Evolutionary conservation across 2,113 vertebrate genomes (phyloP).

Genomic region (Rhynchomys soricoides): DNA sequence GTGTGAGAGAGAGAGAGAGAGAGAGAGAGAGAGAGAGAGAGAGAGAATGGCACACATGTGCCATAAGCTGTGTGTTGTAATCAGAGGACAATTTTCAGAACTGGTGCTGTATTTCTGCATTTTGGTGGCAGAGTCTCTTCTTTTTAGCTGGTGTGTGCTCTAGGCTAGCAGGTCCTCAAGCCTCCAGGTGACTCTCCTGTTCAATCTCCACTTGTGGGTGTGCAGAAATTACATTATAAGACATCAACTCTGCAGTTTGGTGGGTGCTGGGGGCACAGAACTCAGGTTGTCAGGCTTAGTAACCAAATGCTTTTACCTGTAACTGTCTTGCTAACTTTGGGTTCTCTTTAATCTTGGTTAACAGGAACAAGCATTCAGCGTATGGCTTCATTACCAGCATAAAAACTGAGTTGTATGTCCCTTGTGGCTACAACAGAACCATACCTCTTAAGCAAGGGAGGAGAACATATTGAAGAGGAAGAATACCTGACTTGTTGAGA

Average conservation of each 20-base stretch:
- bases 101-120: background rate
- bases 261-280: background rate
- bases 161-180: background rate
- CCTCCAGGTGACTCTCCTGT: background rate
- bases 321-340: background rate
- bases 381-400: background rate
- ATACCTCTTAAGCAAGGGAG: background rate
- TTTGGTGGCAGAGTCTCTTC: background rate
- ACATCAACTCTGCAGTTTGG: background rate
- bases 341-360: background rate
- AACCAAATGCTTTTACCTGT: background rate
- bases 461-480: background rate
- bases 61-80: background rate
- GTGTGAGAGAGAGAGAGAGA: no score
- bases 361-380: constrained; percentile 2
- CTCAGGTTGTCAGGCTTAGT: background rate
- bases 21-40: no score
- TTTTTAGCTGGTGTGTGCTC: background rate
- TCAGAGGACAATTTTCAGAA: background rate
- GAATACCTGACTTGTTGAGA: background rate
- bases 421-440: background rate
- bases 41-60: background rate
- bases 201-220: no score
- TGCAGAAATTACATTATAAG: background rate
- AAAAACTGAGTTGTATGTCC: background rate